Evolutionary conservation across 2,888 invertebrate genomes (phyloP).

Genomic region (Tromatobia lineatoria): DNA sequence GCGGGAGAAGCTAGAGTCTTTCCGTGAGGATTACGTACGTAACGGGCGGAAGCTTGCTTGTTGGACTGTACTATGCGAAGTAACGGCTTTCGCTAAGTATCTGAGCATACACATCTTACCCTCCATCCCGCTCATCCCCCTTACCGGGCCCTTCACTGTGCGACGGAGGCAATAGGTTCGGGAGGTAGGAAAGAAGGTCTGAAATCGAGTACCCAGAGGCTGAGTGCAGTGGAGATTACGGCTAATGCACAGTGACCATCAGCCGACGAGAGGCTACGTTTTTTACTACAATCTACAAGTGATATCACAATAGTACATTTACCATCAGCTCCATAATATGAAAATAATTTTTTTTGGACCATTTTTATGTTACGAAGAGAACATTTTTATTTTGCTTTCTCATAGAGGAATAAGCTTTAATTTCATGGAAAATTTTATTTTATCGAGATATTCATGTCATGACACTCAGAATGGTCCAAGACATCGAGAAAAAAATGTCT

Average conservation of each 20-base stretch:
- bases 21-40: constrained; percentile 52
- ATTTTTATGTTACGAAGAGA: not conserved
- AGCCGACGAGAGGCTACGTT: not conserved
- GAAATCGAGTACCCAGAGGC: constrained; percentile 69
- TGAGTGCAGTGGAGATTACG: constrained; percentile 57
- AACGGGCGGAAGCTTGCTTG: constrained; percentile 63
- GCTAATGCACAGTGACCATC: not conserved
- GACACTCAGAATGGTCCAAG: no score
- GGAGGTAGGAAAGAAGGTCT: constrained; percentile 24
- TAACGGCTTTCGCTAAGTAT: constrained; percentile 76
- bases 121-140: constrained; percentile 26
- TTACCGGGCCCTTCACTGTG: constrained; percentile 40
- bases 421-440: no score
- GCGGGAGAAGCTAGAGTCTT: constrained; percentile 34
- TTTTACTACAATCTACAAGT: not conserved
- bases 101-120: constrained; percentile 73
- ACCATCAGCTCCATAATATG: not conserved
- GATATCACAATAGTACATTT: not conserved
- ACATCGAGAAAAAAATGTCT: no score
- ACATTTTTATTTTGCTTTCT: no score
- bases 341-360: not conserved
- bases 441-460: no score
- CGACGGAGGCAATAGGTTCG: not conserved
- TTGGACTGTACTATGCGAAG: constrained; percentile 72
- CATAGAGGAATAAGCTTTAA: no score